Percentiles rank a stretch among this genome's conserved stretches.
Conservation (phyloP, 1,140 invertebrate species). For the Drosophila kurseongensis region DNA sequence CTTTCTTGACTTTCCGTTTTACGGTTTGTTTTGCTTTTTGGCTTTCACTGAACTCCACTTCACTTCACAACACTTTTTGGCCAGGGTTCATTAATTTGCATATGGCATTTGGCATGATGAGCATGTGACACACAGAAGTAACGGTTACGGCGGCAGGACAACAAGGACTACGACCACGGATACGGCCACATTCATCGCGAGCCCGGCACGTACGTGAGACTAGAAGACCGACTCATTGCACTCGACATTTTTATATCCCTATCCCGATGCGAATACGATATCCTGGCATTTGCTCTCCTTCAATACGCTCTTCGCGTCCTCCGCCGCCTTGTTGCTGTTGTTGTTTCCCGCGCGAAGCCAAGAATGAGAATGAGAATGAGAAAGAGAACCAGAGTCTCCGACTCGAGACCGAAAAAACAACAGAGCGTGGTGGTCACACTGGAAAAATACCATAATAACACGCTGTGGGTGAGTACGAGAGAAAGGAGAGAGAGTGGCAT, state of each 20-base stretch:
- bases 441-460: constrained; percentile 61
- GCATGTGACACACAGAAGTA: constrained; percentile 11
- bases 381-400: constrained; percentile 62
- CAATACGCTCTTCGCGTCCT: constrained; percentile 44
- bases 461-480: constrained; percentile 28
- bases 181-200: constrained; percentile 75
- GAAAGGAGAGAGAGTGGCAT: constrained; percentile 16
- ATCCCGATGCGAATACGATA: constrained; percentile 73
- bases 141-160: constrained; percentile 51
- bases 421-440: constrained; percentile 59
- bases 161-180: constrained; percentile 56
- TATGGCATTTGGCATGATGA: constrained; percentile 20
- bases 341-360: constrained; percentile 71
- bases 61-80: constrained; percentile 23
- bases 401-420: constrained; percentile 70
- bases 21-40: constrained; percentile 59
- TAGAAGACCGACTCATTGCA: constrained; percentile 79
- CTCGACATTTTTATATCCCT: constrained; percentile 84
- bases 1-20: constrained; percentile 33
- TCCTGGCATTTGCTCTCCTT: constrained; percentile 51
- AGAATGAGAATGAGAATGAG: constrained; percentile 82
- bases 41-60: constrained; percentile 20
- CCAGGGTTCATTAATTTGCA: constrained; percentile 51
- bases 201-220: constrained; percentile 84
- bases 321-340: constrained; percentile 50